Evolutionary conservation across 2,888 invertebrate species (phyloP).

Genomic region (Philhelius pedissequus): DNA sequence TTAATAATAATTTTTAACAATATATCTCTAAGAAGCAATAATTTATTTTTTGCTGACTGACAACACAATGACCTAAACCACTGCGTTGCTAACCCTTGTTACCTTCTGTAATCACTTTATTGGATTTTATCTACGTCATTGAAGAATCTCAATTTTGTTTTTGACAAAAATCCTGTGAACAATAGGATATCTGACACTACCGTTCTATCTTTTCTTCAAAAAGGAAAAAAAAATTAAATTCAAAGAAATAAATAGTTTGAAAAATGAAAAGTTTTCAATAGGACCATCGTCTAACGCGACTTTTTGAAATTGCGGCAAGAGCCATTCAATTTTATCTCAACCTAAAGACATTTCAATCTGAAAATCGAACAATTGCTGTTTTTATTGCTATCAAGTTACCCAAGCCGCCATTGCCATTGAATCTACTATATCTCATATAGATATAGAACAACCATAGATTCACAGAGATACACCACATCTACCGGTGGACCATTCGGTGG

Average conservation of each 20-base stretch:
- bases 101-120: background rate
- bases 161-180: background rate
- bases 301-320: background rate
- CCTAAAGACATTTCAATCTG: conserved; percentile 35
- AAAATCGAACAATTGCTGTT: conserved; percentile 49
- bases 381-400: conserved; percentile 65
- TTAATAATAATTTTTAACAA: too few relatives aligned
- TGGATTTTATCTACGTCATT: background rate
- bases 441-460: conserved; percentile 32
- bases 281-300: conserved; percentile 7
- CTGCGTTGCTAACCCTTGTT: background rate
- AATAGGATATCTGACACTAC: background rate
- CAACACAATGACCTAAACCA: background rate
- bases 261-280: background rate
- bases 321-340: background rate
- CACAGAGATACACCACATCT: background rate
- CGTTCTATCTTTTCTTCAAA: background rate
- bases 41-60: background rate
- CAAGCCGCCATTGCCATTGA: background rate
- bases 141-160: background rate
- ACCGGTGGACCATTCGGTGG: background rate
- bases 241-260: background rate
- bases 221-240: background rate
- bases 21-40: too few relatives aligned
- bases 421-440: conserved; percentile 38